Evolutionary conservation across 2,888 invertebrate species (phyloP).

Genomic region (Sarcophaga variegata): DNA sequence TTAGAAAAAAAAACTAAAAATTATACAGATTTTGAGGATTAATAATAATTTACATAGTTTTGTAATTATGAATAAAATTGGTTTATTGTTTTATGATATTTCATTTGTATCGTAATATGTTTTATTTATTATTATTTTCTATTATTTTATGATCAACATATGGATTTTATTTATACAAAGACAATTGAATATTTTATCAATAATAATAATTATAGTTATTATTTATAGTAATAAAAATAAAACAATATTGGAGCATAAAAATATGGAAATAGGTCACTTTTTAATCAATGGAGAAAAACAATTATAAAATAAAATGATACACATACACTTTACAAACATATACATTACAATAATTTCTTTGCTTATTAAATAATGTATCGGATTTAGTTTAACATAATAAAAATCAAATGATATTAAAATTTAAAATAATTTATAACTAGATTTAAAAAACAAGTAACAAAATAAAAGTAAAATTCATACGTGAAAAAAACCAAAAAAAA

Average conservation of each 20-base stretch:
- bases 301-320: not conserved
- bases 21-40: slow-evolving; percentile 33
- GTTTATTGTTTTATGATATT: slow-evolving; percentile 46
- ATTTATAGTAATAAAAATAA: slow-evolving; percentile 12
- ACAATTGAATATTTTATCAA: slow-evolving; percentile 31
- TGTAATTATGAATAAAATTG: slow-evolving; percentile 49
- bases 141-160: slow-evolving; percentile 31
- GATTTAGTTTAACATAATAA: no score
- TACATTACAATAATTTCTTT: slow-evolving; percentile 14
- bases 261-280: not conserved
- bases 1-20: slow-evolving; percentile 38
- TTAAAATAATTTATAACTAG: not conserved
- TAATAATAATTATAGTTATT: slow-evolving; percentile 40
- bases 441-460: not conserved
- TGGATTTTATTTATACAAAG: slow-evolving; percentile 25
- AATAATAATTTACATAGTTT: slow-evolving; percentile 43
- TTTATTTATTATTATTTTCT: slow-evolving; percentile 10
- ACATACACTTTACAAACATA: slow-evolving; percentile 23
- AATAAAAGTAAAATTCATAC: not conserved
- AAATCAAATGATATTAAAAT: not conserved
- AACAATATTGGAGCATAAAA: not conserved
- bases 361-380: not conserved
- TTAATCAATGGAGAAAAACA: not conserved
- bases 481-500: no score
- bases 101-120: slow-evolving; percentile 5